phyloP scores from a whole-genome alignment of 2,113 vertebrate genomes.

The Pteropus alecto region DNA sequence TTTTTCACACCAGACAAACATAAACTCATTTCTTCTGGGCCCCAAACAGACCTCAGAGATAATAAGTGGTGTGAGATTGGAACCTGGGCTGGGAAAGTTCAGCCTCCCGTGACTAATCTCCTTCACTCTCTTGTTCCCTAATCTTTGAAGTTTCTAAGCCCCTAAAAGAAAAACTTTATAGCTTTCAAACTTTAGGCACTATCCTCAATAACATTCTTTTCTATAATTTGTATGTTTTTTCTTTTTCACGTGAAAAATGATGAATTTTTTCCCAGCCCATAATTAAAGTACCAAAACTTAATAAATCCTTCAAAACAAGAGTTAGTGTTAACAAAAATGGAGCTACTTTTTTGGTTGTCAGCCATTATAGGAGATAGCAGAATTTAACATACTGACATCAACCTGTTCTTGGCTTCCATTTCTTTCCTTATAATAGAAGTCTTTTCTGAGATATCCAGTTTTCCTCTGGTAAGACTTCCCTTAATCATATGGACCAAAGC shows the following conservation, averaged over 20 bases:
- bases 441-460: neutral
- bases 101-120: neutral
- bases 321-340: conserved; percentile 25
- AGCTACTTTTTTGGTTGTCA: neutral
- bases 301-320: conserved; percentile 1
- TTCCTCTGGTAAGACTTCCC: neutral
- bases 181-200: conserved; percentile 6
- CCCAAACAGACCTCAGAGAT: neutral
- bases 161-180: conserved; percentile 4
- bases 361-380: neutral
- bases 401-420: neutral
- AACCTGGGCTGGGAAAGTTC: neutral
- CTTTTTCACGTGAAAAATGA: conserved; percentile 11
- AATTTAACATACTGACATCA: neutral
- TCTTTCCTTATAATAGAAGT: conserved; percentile 14
- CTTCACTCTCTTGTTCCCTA: neutral
- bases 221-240: neutral
- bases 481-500: neutral
- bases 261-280: neutral
- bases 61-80: neutral
- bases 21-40: neutral
- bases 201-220: neutral
- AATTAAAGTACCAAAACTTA: conserved; percentile 17
- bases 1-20: neutral
- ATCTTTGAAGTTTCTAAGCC: conserved; percentile 15